phyloP scores from a whole-genome alignment of 1,140 invertebrate genomes.

The Drosophila lacteicornis region DNA sequence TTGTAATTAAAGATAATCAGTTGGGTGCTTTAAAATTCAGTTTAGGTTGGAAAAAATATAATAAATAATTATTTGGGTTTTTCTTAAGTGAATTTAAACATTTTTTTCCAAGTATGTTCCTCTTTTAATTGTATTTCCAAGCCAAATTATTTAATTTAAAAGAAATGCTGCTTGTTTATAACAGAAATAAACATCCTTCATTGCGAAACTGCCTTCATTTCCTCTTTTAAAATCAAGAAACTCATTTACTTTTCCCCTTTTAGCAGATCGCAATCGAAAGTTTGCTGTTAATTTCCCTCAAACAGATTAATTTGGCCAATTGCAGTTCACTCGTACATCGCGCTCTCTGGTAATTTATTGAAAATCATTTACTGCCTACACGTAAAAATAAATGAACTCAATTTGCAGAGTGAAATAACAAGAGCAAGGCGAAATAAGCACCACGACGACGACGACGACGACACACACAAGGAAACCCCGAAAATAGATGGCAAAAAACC shows the following conservation, averaged over 20 bases:
- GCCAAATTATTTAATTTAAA: too few species aligned
- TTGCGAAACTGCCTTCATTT: background rate
- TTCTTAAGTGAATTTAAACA: too few species aligned
- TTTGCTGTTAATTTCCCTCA: slow-evolving; percentile 6
- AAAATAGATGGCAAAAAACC: slow-evolving; percentile 26
- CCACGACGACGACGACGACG: slow-evolving; percentile 8
- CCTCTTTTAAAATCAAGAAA: slow-evolving; percentile 11
- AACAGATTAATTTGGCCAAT: slow-evolving; percentile 19
- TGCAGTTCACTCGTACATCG: slow-evolving; percentile 2
- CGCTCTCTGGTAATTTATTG: slow-evolving; percentile 47
- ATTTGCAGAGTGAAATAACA: slow-evolving; percentile 53
- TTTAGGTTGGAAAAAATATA: too few species aligned
- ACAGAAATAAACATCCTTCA: too few species aligned
- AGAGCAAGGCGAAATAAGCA: slow-evolving; percentile 53
- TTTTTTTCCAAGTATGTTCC: too few species aligned
- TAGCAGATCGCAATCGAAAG: slow-evolving; percentile 2
- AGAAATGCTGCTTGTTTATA: too few species aligned
- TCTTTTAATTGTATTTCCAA: too few species aligned
- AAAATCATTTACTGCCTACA: slow-evolving; percentile 60
- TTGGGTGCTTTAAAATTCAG: too few species aligned
- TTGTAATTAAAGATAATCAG: too few species aligned
- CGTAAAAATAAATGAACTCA: slow-evolving; percentile 72
- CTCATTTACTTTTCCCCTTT: background rate
- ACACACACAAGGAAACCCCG: slow-evolving; percentile 19
- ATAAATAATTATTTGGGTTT: too few species aligned